Evolutionary conservation across 1,140 invertebrate species (phyloP).

Genomic region (Macrobrachium nipponense): DNA sequence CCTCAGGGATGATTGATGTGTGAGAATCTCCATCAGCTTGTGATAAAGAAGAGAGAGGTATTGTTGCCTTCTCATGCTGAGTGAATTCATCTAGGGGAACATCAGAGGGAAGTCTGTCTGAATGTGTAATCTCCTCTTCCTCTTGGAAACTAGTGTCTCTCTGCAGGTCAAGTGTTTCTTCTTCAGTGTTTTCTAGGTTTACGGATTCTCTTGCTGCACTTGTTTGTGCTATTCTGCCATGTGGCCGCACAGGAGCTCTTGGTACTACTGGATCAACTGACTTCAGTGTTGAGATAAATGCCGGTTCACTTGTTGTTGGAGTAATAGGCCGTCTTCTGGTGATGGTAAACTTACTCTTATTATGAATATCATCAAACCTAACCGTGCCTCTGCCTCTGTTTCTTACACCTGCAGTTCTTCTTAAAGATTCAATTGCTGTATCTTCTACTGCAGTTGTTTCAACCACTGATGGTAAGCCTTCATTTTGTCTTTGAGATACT

Average conservation of each 20-base stretch:
- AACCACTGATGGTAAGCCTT: neutral
- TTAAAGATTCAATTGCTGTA: neutral
- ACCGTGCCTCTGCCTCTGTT: conserved; percentile 59
- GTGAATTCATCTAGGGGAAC: too few relatives aligned
- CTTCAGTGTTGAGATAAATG: neutral
- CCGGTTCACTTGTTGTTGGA: conserved; percentile 6
- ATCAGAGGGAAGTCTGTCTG: neutral
- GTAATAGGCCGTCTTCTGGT: conserved; percentile 45
- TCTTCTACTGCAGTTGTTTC: conserved; percentile 20
- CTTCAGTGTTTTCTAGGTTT: too few relatives aligned
- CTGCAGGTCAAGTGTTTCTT: too few relatives aligned
- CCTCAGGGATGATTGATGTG: neutral
- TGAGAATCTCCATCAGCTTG: too few relatives aligned
- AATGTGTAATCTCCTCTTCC: neutral
- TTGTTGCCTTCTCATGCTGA: too few relatives aligned
- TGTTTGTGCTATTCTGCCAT: too few relatives aligned
- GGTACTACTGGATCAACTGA: neutral
- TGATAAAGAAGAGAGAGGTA: too few relatives aligned
- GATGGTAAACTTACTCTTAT: conserved; percentile 43
- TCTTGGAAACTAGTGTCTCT: too few relatives aligned
- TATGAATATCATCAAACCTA: conserved; percentile 49
- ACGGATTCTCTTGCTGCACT: too few relatives aligned
- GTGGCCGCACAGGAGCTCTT: neutral
- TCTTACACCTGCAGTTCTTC: conserved; percentile 14
- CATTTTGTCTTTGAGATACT: conserved; percentile 16